Evolutionary conservation across 2,113 vertebrate species (phyloP).

Genomic region (Phasianus colchicus): DNA sequence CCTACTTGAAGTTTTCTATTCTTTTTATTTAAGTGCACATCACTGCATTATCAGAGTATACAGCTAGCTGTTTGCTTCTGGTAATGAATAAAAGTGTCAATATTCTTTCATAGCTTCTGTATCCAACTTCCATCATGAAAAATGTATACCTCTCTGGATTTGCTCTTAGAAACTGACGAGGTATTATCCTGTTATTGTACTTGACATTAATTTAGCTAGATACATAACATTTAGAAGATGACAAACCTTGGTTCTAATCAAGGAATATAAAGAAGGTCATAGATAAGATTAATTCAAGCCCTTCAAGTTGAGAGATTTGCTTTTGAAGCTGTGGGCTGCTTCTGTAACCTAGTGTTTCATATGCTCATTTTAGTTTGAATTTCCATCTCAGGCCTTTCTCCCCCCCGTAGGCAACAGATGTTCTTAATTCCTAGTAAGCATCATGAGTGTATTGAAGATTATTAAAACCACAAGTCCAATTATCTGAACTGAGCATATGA

Average conservation of each 20-base stretch:
- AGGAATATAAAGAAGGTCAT: not conserved
- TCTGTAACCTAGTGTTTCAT: conserved; percentile 13
- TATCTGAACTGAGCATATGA: not conserved
- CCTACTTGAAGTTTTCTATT: not conserved
- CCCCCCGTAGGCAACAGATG: not conserved
- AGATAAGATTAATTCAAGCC: conserved; percentile 8
- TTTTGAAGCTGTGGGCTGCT: conserved; percentile 22
- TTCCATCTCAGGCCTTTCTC: conserved; percentile 5
- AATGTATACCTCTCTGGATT: not conserved
- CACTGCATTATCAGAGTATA: not conserved
- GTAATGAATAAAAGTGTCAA: not conserved
- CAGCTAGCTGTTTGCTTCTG: not conserved
- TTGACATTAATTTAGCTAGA: not conserved
- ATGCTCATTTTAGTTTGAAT: conserved; percentile 5
- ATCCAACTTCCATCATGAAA: not conserved
- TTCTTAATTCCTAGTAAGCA: not conserved
- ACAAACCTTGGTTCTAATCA: not conserved
- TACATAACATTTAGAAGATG: not conserved
- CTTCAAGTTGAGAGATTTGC: conserved; percentile 4
- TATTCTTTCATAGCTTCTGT: not conserved
- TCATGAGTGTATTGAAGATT: not conserved
- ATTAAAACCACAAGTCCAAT: not conserved
- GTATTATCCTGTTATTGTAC: not conserved
- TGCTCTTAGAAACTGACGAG: not conserved
- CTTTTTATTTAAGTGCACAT: not conserved